Base-by-base conservation (phyloP, 2,113 vertebrate genomes). In the Corythaeola cristata region DNA sequence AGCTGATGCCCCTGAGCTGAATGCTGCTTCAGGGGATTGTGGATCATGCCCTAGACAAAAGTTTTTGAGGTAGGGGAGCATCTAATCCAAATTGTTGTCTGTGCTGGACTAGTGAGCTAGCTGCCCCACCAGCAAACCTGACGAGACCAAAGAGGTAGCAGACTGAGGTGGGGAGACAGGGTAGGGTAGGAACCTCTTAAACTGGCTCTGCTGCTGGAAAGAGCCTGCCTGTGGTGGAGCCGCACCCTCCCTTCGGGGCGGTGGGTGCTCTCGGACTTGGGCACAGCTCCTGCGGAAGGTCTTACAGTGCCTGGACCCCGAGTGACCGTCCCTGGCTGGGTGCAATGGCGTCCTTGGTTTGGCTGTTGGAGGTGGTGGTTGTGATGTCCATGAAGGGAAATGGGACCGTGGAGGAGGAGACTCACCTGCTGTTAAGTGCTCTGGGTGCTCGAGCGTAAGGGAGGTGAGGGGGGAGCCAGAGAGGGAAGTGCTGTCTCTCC, bases 141-240 rank as follows among this genome's bases (percentile, higher is more conserved):
- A 8, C 0, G 2, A 68, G 80, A 15, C 66, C 44, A 45, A 76
- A 52, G 64, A 62, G 64, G 67, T 89, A 53, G 27, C 28, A 32
- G 30, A 7, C 19, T 49, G 79, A 47, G 39, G 22, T 56, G 39
- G 50, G 62, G 62, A 94, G 66, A 49, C 23, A 20, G 87, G 81
- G 89, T 89, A 84, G 87, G 22, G 87, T 85, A n/a, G 69, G 73
- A 93, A 45, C 74, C 52, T 96, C 89, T 85, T 75, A 6, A 85
- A 91, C 91, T 82, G 69, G 91, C 94, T 96, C 49, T 79, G 76
- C 94, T 59, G 83, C 95, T 89, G 81, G 55, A 81, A 73, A 62
- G 74, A 67, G 73, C 76, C 37, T 0, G 6, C 41, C 41, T 44
- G 8, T 2, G 37, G 67, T 66, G 78, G 27, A 78, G 63, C 79